Evolutionary conservation across 2,113 vertebrate species (phyloP), one percentile per base, ranked within the genome.

Genomic region (Atherinomorus stipes): DNA sequence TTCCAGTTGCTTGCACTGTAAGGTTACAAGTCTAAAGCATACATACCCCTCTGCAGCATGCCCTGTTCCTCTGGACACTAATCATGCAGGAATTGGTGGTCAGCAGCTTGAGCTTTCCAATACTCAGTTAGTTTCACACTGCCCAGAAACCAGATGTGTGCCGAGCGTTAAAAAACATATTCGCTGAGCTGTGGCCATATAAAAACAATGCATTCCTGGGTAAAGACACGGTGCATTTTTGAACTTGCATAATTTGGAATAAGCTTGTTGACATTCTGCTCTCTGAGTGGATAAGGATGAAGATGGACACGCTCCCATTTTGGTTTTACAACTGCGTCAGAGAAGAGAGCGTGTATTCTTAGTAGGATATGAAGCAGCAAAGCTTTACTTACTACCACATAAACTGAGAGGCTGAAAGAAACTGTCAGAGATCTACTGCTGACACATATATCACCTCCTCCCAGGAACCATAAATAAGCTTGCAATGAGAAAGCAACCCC

Each of bases 91-190:
- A 85, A 89, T 44, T 67, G 85, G 87, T 78, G 91, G 87, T 91
- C 88, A 90, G 86, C 83, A 82, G 73, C 77, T 77, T 44, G 1
- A 76, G 80, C 86, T 77, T 80, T 89, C 87, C 85, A 90, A 66
- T 13, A 58, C 85, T 91, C 80, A 83, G 89, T 86, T 89, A 84
- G 78, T 26, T 88, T 92, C 86, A 78, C 78, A 80, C 84, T 88
- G 80, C 80, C 84, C 86, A 87, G 85, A 90, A 90, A 88, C 85
- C 92, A 93, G 91, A 93, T 92, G 90, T 91, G 88, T 72, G 58
- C 77, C 79, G 61, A 59, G 66, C 81, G 82, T 92, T 83, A 88
- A 88, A 89, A 85, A 74, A 71, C 72, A 78, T 58, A 84, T 85
- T 89, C 85, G 85, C 65, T 64, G 80, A 81, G 87, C 86, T 82